Evolutionary conservation across 2,888 invertebrate genomes (phyloP), one percentile per base, ranked within the genome.

Genomic region (Scaptomyza caliginosa): DNA sequence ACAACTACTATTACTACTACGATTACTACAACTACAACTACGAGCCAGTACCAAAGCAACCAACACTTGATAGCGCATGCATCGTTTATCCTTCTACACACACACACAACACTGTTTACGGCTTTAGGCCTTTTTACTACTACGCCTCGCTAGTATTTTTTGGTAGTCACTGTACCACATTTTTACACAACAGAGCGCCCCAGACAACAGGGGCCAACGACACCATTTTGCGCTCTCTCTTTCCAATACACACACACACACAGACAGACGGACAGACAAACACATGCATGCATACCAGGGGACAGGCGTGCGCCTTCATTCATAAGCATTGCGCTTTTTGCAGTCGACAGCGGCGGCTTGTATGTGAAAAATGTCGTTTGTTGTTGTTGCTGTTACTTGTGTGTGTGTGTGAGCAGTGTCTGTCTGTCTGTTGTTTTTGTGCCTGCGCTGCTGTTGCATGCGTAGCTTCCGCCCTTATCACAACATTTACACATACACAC

Each of bases 81-180:
- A 57, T 67, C 49, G 52, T 58, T 66, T 50, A 56, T 72, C 60
- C 70, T 66, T 58, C 26, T 63, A n/a, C n/a, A n/a, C n/a, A n/a
- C n/a, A n/a, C 36, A 7, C 56, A 42, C 49, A 3, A 11, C 28
- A 11, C 28, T 28, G 6, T 50, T 32, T 32, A 50, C 39, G 39
- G 55, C 62, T 49, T 71, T 84, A 57, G 71, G 67, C 78, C 62
- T 56, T 80, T 76, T 76, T 78, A 78, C 77, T 63, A 77, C 74
- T 68, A 72, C 50, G 57, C 62, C 56, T 68, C 55, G 74, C 84
- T 86, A 86, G 80, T 80, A 86, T 83, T 70, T 81, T 81, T 81
- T 86, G 86, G 81, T 84, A 81, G 81, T 81, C 81, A 81, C 81
- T 81, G 81, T 81, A 81, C 81, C 85, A 84, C 67, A 84, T 70